Evolutionary conservation across 1,140 invertebrate genomes (phyloP).

Genomic region (Panulirus ornatus): DNA sequence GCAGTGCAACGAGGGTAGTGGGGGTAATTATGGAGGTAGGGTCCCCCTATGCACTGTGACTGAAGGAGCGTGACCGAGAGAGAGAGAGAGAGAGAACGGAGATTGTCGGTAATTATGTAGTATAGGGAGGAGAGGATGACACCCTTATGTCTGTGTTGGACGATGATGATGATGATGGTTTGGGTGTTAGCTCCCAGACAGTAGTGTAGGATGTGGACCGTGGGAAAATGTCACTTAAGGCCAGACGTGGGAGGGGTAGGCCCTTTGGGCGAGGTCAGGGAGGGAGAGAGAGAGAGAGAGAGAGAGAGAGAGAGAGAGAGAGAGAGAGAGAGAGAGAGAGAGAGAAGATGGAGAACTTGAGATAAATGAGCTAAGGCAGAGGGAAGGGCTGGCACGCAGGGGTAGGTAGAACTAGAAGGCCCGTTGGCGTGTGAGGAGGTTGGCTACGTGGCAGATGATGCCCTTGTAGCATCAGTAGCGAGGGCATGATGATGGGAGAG

Average conservation of each 20-base stretch:
- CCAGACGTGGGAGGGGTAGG: not conserved
- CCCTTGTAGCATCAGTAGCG: not conserved
- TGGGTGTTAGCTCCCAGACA: not conserved
- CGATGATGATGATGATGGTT: too few relatives aligned
- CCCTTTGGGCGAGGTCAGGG: too few relatives aligned
- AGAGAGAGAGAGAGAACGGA: too few relatives aligned
- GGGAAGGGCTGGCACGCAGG: not conserved
- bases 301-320: not conserved
- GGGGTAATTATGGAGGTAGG: too few relatives aligned
- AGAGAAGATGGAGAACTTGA: not conserved
- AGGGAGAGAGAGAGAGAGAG: too few relatives aligned
- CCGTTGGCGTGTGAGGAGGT: not conserved
- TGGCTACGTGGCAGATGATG: not conserved
- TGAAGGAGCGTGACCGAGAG: too few relatives aligned
- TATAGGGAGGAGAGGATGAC: not conserved
- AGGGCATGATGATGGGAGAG: not conserved
- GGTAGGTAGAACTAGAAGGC: not conserved
- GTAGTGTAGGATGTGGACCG: not conserved
- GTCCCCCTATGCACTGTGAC: too few relatives aligned
- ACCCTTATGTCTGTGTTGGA: too few relatives aligned
- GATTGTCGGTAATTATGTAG: not conserved
- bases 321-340: not conserved
- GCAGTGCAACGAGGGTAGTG: too few relatives aligned
- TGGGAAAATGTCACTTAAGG: not conserved
- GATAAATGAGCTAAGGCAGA: not conserved